phyloP scores from a whole-genome alignment of 2,888 invertebrate species.

The Nomada ferruginata region DNA sequence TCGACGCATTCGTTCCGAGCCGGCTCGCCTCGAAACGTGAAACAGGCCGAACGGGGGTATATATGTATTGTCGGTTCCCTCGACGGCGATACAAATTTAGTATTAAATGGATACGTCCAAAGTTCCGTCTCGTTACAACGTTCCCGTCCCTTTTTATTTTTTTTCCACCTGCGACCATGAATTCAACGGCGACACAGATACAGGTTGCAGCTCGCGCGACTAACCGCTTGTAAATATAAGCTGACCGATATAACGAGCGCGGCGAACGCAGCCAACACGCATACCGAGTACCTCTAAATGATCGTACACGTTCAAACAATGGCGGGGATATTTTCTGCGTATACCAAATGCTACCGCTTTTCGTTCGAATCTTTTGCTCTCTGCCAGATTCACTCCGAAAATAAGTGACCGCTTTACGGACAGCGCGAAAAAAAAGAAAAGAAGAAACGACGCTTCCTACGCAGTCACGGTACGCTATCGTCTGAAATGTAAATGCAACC shows the following conservation, averaged over 20 bases:
- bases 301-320: constrained; percentile 39
- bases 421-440: too few relatives aligned
- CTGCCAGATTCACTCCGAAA: too few relatives aligned
- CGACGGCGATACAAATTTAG: constrained; percentile 62
- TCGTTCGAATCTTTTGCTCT: too few relatives aligned
- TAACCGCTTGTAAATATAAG: constrained; percentile 38
- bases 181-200: constrained; percentile 34
- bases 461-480: neutral
- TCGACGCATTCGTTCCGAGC: constrained; percentile 43
- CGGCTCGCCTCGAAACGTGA: constrained; percentile 15
- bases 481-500: too few relatives aligned
- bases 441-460: too few relatives aligned
- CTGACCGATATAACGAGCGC: constrained; percentile 53
- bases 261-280: constrained; percentile 10
- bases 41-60: constrained; percentile 30
- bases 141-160: neutral
- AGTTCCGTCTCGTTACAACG: constrained; percentile 44
- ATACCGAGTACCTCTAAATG: constrained; percentile 5
- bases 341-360: constrained; percentile 1
- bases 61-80: constrained; percentile 44
- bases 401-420: too few relatives aligned
- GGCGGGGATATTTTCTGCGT: constrained; percentile 23
- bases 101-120: constrained; percentile 55
- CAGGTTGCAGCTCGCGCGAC: constrained; percentile 18
- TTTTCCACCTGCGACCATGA: constrained; percentile 20